Conservation (phyloP, 2,888 invertebrate species). For the Drosophila colorata region DNA sequence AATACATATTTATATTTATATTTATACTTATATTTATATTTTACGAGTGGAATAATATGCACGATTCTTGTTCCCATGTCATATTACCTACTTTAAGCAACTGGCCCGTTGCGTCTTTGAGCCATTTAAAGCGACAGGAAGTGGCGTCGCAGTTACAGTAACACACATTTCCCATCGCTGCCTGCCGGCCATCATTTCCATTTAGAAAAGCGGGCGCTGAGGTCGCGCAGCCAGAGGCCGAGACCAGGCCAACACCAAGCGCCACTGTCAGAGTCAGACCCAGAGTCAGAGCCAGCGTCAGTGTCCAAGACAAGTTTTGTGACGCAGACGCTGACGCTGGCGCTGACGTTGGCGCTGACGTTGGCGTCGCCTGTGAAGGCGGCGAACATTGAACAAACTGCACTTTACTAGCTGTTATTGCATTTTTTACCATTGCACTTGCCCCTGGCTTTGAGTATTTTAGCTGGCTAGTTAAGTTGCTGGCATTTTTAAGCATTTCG, state of each 20-base stretch:
- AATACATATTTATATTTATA: too few species aligned
- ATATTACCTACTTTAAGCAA: constrained; percentile 7
- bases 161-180: constrained; percentile 76
- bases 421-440: constrained; percentile 70
- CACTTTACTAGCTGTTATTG: constrained; percentile 57
- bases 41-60: background rate
- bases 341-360: constrained; percentile 7
- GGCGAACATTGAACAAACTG: constrained; percentile 40
- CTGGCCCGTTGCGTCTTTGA: constrained; percentile 23
- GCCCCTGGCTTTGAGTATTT: constrained; percentile 80
- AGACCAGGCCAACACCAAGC: constrained; percentile 27
- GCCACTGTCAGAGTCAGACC: constrained; percentile 59
- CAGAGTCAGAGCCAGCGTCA: constrained; percentile 30
- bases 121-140: constrained; percentile 61
- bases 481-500: constrained; percentile 41
- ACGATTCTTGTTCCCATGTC: background rate
- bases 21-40: too few species aligned
- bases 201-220: constrained; percentile 52
- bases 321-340: too few species aligned
- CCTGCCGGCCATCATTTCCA: constrained; percentile 71
- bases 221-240: constrained; percentile 50
- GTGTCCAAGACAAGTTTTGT: constrained; percentile 73
- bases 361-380: constrained; percentile 40
- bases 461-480: constrained; percentile 51
- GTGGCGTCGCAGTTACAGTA: constrained; percentile 72